phyloP scores from a whole-genome alignment of 2,888 invertebrate species.

The Cenopis cana region DNA sequence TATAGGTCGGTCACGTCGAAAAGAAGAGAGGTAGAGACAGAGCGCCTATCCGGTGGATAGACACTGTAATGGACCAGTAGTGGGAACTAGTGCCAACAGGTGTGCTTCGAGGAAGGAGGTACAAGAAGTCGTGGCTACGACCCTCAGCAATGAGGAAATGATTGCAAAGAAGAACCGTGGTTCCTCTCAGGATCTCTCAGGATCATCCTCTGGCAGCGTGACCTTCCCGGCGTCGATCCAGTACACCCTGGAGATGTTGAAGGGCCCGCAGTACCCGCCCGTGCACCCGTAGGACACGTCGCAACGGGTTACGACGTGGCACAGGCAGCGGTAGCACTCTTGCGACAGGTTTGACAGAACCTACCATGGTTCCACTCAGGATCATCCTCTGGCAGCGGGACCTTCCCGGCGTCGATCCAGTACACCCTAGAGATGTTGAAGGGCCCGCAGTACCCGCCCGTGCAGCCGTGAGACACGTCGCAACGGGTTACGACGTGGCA shows the following conservation, averaged over 20 bases:
- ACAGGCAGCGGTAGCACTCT: conserved; percentile 84
- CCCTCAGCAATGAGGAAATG: no score
- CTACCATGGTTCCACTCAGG: conserved; percentile 77
- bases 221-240: conserved; percentile 87
- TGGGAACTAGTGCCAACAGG: no score
- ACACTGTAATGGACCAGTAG: no score
- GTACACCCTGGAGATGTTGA: conserved; percentile 76
- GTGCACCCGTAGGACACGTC: conserved; percentile 78
- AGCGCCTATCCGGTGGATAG: no score
- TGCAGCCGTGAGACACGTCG: conserved; percentile 77
- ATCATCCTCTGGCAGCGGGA: conserved; percentile 83
- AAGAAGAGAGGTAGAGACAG: no score
- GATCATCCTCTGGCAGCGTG: conserved; percentile 79
- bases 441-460: conserved; percentile 79
- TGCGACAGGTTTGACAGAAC: conserved; percentile 7
- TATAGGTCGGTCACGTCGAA: no score
- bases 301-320: conserved; percentile 83
- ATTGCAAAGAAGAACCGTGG: conserved; percentile 56
- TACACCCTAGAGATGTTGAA: conserved; percentile 79
- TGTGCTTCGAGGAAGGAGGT: no score
- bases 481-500: conserved; percentile 85
- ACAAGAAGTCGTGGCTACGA: neutral
- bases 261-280: conserved; percentile 82
- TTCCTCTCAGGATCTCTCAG: conserved; percentile 74
- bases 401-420: conserved; percentile 86